phyloP scores from a whole-genome alignment of 2,888 invertebrate species.

The Lepidonotus clava region DNA sequence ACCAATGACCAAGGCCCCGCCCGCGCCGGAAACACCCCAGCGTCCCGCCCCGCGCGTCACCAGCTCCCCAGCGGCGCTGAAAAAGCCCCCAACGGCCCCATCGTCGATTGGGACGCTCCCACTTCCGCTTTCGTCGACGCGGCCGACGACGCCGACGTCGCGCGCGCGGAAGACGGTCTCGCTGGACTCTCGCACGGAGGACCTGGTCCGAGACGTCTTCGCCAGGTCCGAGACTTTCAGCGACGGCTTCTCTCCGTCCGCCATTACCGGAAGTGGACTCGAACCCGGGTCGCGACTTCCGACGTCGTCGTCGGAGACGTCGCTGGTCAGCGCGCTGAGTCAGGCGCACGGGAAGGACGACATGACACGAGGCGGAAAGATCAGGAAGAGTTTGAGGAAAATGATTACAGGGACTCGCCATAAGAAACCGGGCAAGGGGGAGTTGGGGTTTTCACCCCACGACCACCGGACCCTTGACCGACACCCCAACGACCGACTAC shows the following conservation, averaged over 20 bases:
- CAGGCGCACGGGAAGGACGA: conserved; percentile 60
- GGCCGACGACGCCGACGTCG: conserved; percentile 21
- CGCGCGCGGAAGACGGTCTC: conserved; percentile 27
- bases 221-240: neutral
- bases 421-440: neutral
- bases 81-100: conserved; percentile 20
- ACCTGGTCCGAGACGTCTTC: conserved; percentile 18
- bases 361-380: conserved; percentile 61
- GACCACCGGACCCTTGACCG: neutral
- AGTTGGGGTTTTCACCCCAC: neutral
- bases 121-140: no score
- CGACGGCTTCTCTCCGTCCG: neutral
- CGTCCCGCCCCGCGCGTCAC: neutral
- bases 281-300: neutral
- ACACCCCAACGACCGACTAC: neutral
- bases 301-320: conserved; percentile 61
- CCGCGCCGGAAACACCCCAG: conserved; percentile 22
- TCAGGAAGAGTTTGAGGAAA: conserved; percentile 65
- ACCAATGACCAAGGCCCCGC: neutral
- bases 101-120: no score
- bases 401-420: conserved; percentile 57
- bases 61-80: conserved; percentile 27
- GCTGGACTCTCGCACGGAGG: conserved; percentile 33
- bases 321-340: conserved; percentile 52
- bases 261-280: neutral